Percentiles rank a stretch among this genome's conserved stretches.
Conservation (phyloP, 2,797 vertebrate genomes). For the Galaxias olidus region DNA sequence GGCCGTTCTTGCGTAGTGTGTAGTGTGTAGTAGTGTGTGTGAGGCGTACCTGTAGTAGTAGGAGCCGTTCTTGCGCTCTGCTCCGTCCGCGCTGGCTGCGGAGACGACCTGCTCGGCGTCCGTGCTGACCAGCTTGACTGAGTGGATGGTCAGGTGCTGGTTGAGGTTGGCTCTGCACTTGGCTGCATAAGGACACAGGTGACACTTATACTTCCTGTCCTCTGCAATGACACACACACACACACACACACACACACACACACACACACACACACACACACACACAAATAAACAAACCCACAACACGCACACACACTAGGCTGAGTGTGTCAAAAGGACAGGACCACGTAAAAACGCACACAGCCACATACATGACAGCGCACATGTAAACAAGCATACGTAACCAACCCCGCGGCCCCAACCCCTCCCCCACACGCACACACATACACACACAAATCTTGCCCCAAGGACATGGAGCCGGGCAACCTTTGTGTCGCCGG, state of each 20-base stretch:
- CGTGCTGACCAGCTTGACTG: constrained; percentile 97
- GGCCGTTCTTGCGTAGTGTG: not conserved
- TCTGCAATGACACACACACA: constrained; percentile 77
- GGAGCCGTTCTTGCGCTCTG: constrained; percentile 91
- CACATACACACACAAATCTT: constrained; percentile 33
- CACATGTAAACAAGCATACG: not conserved
- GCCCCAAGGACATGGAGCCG: constrained; percentile 75
- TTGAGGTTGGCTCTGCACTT: constrained; percentile 99
- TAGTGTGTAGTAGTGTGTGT: not conserved
- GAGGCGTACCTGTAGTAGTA: constrained; percentile 73
- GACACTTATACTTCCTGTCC: constrained; percentile 99
- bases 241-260: constrained; percentile 18
- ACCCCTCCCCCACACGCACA: not conserved
- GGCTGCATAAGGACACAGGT: constrained; percentile 98
- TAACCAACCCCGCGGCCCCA: not conserved
- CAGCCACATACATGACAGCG: not conserved
- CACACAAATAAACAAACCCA: not conserved
- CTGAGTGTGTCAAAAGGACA: not conserved
- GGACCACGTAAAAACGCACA: not conserved
- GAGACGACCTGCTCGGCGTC: constrained; percentile 94
- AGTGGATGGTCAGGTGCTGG: constrained; percentile 98
- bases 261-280: constrained; percentile 2
- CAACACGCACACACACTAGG: not conserved
- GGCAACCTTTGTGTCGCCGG: constrained; percentile 75
- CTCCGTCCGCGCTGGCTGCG: constrained; percentile 86